Evolutionary conservation across 2,113 vertebrate species (phyloP).

Genomic region (Carassius gibelio): DNA sequence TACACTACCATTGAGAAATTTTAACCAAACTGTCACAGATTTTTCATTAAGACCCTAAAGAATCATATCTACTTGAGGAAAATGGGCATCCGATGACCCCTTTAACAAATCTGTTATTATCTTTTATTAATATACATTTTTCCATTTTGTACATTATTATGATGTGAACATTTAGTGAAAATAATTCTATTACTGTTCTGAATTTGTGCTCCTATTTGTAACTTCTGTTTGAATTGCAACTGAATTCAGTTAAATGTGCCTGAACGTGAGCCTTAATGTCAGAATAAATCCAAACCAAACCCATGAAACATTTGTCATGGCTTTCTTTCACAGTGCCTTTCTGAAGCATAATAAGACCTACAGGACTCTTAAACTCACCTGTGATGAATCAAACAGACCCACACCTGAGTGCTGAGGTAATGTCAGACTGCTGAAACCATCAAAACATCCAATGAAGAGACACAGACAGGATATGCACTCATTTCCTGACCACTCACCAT

Average conservation of each 20-base stretch:
- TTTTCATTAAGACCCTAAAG: no score
- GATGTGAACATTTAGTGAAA: not conserved
- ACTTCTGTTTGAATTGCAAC: conserved; percentile 43
- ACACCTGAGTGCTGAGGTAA: conserved; percentile 42
- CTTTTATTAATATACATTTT: not conserved
- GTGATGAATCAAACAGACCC: conserved; percentile 31
- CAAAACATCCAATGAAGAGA: conserved; percentile 35
- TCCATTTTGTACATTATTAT: not conserved
- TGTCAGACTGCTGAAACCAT: conserved; percentile 43
- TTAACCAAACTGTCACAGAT: no score
- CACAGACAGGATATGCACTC: conserved; percentile 40
- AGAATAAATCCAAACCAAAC: conserved; percentile 78
- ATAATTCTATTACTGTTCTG: no score
- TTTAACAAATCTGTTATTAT: not conserved
- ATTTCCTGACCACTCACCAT: conserved; percentile 37
- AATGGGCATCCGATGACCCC: no score
- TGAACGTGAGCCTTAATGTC: conserved; percentile 79
- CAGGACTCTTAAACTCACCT: conserved; percentile 7
- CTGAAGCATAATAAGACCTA: conserved; percentile 20
- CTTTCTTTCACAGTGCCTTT: conserved; percentile 5
- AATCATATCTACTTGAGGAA: no score
- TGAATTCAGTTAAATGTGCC: conserved; percentile 52
- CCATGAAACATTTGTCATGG: not conserved
- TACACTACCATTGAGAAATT: no score
- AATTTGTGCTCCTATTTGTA: no score